A percentile compares a stretch with the other conserved stretches of the same genome.
phyloP scores from a whole-genome alignment of 2,888 invertebrate genomes.

The Drosophila ezoana region DNA sequence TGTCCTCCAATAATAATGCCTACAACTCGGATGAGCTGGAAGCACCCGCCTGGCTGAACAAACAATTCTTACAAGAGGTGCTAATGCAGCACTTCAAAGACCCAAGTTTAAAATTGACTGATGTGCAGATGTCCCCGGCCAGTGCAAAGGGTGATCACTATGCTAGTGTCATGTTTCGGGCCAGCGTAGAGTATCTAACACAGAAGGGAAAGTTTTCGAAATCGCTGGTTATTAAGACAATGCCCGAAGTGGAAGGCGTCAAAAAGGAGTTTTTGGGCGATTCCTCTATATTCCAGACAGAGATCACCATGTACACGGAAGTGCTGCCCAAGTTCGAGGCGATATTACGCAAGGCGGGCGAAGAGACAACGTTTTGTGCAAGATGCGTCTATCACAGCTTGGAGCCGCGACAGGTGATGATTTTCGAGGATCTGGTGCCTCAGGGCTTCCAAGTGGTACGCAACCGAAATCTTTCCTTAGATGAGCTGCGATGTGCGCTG shows the following conservation, averaged over 20 bases:
- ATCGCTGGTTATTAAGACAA: slow-evolving; percentile 73
- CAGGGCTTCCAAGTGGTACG: slow-evolving; percentile 34
- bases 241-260: slow-evolving; percentile 67
- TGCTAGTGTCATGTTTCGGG: slow-evolving; percentile 74
- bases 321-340: slow-evolving; percentile 73
- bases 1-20: slow-evolving; percentile 17
- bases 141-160: slow-evolving; percentile 68
- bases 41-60: slow-evolving; percentile 31
- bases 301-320: slow-evolving; percentile 75
- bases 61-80: slow-evolving; percentile 22
- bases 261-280: slow-evolving; percentile 68
- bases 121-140: slow-evolving; percentile 51
- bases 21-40: slow-evolving; percentile 37
- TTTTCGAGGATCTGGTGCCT: slow-evolving; percentile 39
- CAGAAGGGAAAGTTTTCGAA: slow-evolving; percentile 41
- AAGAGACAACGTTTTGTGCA: slow-evolving; percentile 47
- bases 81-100: slow-evolving; percentile 13
- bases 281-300: slow-evolving; percentile 67
- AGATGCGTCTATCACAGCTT: slow-evolving; percentile 53
- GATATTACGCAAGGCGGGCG: slow-evolving; percentile 61
- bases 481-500: slow-evolving; percentile 27
- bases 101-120: slow-evolving; percentile 31
- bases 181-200: slow-evolving; percentile 36
- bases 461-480: slow-evolving; percentile 25
- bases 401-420: slow-evolving; percentile 38